phyloP scores from a whole-genome alignment of 37 sponge, comb jelly and placozoan species.

The Eunapius fragilis region DNA sequence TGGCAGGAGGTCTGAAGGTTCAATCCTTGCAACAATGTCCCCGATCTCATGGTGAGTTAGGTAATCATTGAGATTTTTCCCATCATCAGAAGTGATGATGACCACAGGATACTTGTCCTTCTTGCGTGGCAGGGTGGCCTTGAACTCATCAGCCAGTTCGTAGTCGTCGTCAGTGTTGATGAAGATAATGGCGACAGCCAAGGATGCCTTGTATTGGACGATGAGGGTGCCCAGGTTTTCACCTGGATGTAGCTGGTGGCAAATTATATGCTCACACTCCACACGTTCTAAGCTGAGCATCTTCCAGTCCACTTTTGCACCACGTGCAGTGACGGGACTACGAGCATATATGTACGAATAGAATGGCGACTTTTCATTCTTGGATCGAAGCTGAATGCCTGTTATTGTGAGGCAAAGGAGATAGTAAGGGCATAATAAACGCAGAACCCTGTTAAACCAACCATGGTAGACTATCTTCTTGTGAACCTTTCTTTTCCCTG shows the following conservation, averaged over 20 bases:
- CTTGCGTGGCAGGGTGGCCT: slow-evolving; percentile 12
- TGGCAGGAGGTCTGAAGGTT: not conserved
- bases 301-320: slow-evolving; percentile 44
- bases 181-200: slow-evolving; percentile 47
- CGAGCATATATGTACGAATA: slow-evolving; percentile 38
- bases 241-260: slow-evolving; percentile 25
- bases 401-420: not conserved
- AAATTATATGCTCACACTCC: slow-evolving; percentile 36
- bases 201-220: slow-evolving; percentile 1
- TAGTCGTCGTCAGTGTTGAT: slow-evolving; percentile 42
- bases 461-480: not conserved
- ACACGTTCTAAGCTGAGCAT: slow-evolving; percentile 20
- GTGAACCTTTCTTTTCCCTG: not conserved
- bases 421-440: not conserved
- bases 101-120: slow-evolving; percentile 19
- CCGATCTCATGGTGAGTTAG: slow-evolving; percentile 33
- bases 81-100: slow-evolving; percentile 30
- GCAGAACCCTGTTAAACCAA: not conserved
- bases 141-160: not conserved
- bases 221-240: slow-evolving; percentile 32
- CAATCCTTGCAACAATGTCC: slow-evolving; percentile 11
- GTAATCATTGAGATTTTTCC: slow-evolving; percentile 19
- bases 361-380: slow-evolving; percentile 17
- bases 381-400: slow-evolving; percentile 55
- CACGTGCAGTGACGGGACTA: slow-evolving; percentile 17